Evolutionary conservation across 2,797 vertebrate genomes (phyloP), one percentile per base, ranked within the genome.

Genomic region (Furcifer pardalis): DNA sequence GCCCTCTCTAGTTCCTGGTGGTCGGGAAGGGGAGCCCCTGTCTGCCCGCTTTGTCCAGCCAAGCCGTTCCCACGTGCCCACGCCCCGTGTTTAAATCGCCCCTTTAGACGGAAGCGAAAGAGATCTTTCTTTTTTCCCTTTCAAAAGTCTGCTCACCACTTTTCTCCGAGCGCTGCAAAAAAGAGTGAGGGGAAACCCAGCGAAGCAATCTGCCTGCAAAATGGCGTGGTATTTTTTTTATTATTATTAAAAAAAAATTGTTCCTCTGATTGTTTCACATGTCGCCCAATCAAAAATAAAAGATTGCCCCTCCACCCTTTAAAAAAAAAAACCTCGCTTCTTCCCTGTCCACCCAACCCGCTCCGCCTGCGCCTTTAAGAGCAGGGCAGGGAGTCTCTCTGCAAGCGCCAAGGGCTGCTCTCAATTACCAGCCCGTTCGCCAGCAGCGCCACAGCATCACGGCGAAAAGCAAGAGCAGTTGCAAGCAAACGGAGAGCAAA

Each of bases 361-460:
- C 30, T 56, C n/a, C 62, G 71, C 32, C 86, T 86, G 86, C 66
- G 71, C 87, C 90, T 91, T 90, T 90, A 91, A 91, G 83, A 60
- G 78, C 69, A 79, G 56, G 21, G 65, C 71, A 62, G 62, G 49
- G 62, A 42, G 40, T 37, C 72, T 59, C 84, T 71, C 23, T n/a
- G 85, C 62, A 71, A 71, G 35, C 1, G 21, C 42, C 35, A 78
- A 79, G 10, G 46, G 62, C 49, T 56, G 69, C 80, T 74, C 81
- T 60, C 83, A 77, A 72, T 76, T 35, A 75, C 44, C 71, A n/a
- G 44, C 27, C 69, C 59, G 62, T 17, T 52, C 68, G 19, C 65
- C 27, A 75, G 87, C 68, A 19, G 74, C 52, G 32, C 23, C 56
- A 82, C 84, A 84, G 84, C 88, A 85, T 79, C 59, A 84, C 56